A percentile compares a stretch with the other conserved stretches of the same genome.
phyloP scores from a whole-genome alignment of 2,797 vertebrate genomes.

The Sebastes iracundus region DNA sequence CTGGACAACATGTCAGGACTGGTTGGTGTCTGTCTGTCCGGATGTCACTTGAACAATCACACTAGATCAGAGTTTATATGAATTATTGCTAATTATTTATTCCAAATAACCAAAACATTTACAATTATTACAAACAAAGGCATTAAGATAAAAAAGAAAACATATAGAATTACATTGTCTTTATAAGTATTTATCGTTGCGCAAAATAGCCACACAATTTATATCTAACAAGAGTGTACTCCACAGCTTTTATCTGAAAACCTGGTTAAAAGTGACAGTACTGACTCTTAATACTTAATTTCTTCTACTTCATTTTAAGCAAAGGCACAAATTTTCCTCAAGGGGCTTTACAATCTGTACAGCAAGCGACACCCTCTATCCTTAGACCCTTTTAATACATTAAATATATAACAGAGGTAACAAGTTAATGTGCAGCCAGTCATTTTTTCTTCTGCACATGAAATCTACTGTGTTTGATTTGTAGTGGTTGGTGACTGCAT shows the following conservation, averaged over 20 bases:
- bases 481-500: neutral
- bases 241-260: neutral
- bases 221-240: neutral
- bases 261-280: neutral
- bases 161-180: neutral
- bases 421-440: constrained; percentile 1
- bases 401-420: neutral
- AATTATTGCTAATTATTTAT: constrained; percentile 14
- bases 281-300: neutral
- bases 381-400: neutral
- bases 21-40: neutral
- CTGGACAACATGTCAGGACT: neutral
- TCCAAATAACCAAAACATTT: neutral
- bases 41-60: neutral
- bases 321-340: neutral
- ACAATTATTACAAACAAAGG: neutral
- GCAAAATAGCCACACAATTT: constrained; percentile 4
- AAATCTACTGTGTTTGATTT: neutral
- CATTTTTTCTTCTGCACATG: neutral
- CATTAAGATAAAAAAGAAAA: neutral
- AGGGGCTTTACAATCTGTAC: neutral
- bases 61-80: neutral
- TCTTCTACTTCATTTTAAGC: neutral
- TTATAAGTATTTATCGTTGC: neutral
- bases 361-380: neutral